Percentiles rank a stretch among this genome's conserved stretches.
Conservation (phyloP, 2,113 vertebrate species). For the Podilymbus podiceps region DNA sequence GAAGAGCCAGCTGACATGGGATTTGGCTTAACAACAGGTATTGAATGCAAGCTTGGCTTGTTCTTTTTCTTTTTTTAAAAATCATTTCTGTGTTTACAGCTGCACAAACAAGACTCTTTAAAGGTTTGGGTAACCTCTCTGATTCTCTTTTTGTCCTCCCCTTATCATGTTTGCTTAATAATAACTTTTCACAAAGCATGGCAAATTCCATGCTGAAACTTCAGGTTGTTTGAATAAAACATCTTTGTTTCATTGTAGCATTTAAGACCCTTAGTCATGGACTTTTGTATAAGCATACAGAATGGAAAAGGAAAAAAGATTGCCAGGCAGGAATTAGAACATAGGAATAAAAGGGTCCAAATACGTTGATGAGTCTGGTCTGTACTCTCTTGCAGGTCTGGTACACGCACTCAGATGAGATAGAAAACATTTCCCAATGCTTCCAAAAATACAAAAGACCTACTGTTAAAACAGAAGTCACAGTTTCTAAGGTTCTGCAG, state of each 20-base stretch:
- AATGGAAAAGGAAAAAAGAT: background rate
- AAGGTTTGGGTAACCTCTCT: background rate
- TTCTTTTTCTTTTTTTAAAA: background rate
- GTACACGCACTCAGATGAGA: background rate
- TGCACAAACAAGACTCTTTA: background rate
- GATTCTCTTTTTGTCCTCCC: background rate
- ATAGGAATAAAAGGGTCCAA: background rate
- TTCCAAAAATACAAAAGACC: background rate
- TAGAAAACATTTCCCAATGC: background rate
- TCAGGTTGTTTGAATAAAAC: background rate
- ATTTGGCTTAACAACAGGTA: slow-evolving; percentile 84
- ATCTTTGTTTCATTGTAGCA: background rate
- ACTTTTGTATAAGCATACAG: background rate
- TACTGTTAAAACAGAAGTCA: background rate
- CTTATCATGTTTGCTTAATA: background rate
- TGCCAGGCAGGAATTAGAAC: background rate
- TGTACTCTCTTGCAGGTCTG: background rate
- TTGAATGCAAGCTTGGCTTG: background rate
- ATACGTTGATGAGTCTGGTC: background rate
- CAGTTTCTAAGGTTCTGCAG: background rate
- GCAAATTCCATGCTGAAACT: background rate
- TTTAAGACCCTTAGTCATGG: background rate
- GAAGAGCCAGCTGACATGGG: slow-evolving; percentile 83
- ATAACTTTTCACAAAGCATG: background rate
- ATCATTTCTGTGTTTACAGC: background rate